phyloP scores from a whole-genome alignment of 2,888 invertebrate genomes.

The Polymixis lichenea region DNA sequence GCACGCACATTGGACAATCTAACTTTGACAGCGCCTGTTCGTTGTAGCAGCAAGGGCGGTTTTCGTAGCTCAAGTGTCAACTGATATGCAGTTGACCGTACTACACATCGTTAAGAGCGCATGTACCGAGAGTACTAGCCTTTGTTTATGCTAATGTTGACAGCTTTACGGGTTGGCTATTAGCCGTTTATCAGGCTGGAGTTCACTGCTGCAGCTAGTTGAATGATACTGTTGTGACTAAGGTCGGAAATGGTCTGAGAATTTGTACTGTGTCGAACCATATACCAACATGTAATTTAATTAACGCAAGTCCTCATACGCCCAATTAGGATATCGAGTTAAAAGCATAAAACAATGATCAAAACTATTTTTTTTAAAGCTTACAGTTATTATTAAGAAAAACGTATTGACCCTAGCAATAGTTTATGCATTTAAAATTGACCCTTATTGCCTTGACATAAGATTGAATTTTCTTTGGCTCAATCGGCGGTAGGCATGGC shows the following conservation, averaged over 20 bases:
- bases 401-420: too few relatives aligned
- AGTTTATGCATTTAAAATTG: too few relatives aligned
- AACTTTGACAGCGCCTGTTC: neutral
- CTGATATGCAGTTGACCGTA: neutral
- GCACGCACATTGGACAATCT: neutral
- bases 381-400: too few relatives aligned
- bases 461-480: too few relatives aligned
- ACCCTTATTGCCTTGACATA: too few relatives aligned
- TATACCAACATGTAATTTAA: too few relatives aligned
- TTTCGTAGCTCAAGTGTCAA: neutral
- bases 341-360: too few relatives aligned
- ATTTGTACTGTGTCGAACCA: neutral
- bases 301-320: too few relatives aligned
- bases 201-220: neutral
- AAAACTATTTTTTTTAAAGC: too few relatives aligned
- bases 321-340: too few relatives aligned
- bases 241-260: neutral
- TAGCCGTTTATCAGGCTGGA: slow-evolving; percentile 26
- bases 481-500: too few relatives aligned
- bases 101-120: slow-evolving; percentile 38
- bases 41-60: neutral
- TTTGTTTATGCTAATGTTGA: slow-evolving; percentile 57
- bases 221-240: slow-evolving; percentile 5
- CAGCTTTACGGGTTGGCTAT: slow-evolving; percentile 44
- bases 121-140: slow-evolving; percentile 27